These are phyloP conservation scores for Ibycter americanus DNA, from an alignment of 2,797 vertebrate species.

Conservation along the genomic window DNA sequence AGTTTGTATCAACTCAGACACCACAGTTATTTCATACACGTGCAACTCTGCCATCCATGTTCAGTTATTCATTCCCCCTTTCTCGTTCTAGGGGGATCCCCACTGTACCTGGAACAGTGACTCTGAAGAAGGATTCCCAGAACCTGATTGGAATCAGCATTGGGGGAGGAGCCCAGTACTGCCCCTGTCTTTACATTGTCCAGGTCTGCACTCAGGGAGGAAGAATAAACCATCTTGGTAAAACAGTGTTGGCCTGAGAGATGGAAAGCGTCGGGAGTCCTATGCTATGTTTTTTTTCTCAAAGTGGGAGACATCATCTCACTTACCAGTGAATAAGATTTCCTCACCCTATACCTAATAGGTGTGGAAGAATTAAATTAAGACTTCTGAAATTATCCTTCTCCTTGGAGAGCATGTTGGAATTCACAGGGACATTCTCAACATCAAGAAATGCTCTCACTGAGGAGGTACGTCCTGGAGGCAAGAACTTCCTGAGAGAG, in stretches of 20 bases:
- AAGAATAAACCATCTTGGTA: not conserved
- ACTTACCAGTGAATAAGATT: not conserved
- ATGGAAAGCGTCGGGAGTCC: not conserved
- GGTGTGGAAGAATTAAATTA: not conserved
- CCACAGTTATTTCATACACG: not conserved
- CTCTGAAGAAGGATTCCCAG: conserved; percentile 91
- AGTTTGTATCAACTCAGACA: not conserved
- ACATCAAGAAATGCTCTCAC: not conserved
- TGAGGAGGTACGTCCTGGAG: not conserved
- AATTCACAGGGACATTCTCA: not conserved
- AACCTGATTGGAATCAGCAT: conserved; percentile 99
- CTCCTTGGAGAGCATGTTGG: not conserved
- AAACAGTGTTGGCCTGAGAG: not conserved
- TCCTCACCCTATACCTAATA: not conserved
- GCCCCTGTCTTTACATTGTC: conserved; percentile 97
- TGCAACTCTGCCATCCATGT: rapidly evolving
- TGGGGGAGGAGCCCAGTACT: conserved; percentile 96
- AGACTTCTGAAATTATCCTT: not conserved
- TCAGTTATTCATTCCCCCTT: not conserved
- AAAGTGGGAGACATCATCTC: not conserved
- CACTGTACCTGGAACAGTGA: conserved; percentile 94
- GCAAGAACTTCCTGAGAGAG: not conserved
- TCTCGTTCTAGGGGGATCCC: conserved; percentile 87
- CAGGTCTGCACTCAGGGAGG: conserved; percentile 79
- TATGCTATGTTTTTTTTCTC: not conserved